Conservation (phyloP, 2,888 invertebrate species). For the Cerastis rubricosa region DNA sequence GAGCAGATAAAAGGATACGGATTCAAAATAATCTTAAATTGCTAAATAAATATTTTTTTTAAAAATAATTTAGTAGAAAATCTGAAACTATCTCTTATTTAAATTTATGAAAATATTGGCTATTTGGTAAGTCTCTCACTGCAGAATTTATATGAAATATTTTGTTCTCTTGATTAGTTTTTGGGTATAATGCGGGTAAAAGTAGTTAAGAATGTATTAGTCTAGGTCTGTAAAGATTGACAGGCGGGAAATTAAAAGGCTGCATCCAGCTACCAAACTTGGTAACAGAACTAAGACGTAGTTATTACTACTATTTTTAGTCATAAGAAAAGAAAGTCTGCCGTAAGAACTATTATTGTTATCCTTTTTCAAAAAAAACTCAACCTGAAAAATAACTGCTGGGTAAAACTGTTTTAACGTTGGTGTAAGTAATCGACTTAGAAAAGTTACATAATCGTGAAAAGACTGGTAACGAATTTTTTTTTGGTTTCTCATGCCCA, state of each 20-base stretch:
- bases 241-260: not conserved
- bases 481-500: not conserved
- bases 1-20: not conserved
- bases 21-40: not conserved
- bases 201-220: not conserved
- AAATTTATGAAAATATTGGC: conserved; percentile 2
- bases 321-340: not conserved
- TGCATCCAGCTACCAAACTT: not conserved
- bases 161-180: not conserved
- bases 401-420: not conserved
- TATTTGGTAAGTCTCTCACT: too few species aligned
- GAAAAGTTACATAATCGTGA: not conserved
- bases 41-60: not conserved
- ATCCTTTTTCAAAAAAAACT: not conserved
- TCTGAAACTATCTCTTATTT: not conserved
- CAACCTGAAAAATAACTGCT: not conserved
- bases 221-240: not conserved
- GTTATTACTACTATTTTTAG: not conserved
- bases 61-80: not conserved
- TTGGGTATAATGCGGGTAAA: not conserved
- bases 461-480: not conserved
- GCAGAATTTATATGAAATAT: not conserved
- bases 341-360: not conserved
- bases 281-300: not conserved
- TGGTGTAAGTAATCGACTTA: not conserved